Conservation (phyloP, 2,797 vertebrate species). For the Acanthiza pusilla region DNA sequence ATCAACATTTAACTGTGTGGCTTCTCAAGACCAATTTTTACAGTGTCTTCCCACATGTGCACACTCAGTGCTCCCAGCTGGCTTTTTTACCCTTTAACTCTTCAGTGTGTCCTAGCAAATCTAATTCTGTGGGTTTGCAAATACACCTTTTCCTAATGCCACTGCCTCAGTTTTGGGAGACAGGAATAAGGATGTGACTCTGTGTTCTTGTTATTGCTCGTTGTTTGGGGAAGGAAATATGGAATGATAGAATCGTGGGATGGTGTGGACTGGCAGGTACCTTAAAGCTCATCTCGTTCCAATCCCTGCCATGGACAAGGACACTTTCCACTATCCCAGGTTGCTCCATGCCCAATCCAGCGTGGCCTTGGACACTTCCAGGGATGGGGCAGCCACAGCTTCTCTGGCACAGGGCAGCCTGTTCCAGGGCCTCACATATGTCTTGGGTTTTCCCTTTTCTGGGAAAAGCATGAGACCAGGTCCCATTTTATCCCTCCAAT, state of each 20-base stretch:
- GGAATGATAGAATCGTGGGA: neutral
- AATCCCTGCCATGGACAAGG: neutral
- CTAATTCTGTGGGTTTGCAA: neutral
- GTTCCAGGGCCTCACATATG: neutral
- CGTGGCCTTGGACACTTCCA: neutral
- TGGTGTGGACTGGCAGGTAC: neutral
- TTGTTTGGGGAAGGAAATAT: neutral
- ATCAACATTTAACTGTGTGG: neutral
- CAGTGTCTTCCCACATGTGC: neutral
- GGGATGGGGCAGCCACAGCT: neutral
- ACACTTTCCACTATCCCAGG: neutral
- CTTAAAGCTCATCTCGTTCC: neutral
- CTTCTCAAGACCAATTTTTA: neutral
- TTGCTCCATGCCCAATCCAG: neutral
- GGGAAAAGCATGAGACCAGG: neutral
- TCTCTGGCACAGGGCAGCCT: neutral
- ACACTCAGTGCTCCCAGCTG: neutral
- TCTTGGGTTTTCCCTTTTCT: neutral
- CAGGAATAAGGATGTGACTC: neutral
- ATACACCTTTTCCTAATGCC: neutral
- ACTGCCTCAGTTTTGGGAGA: neutral
- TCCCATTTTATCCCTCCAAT: neutral
- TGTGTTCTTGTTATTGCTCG: neutral
- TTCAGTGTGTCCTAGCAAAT: neutral
- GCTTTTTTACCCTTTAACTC: neutral